Conservation (phyloP, 2,113 vertebrate genomes). For the Podarcis raffonei region DNA sequence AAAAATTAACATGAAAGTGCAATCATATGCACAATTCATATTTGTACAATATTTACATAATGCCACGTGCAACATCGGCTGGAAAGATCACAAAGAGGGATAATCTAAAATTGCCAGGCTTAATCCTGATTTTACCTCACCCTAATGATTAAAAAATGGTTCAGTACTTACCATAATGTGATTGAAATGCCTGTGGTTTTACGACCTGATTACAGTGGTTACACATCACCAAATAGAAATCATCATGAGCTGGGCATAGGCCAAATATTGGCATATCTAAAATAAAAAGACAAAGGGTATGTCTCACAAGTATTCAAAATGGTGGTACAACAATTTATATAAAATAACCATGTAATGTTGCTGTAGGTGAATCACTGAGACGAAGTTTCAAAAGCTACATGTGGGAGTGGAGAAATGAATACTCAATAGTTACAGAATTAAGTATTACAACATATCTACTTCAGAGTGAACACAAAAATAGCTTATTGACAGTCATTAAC, state of each 20-base stretch:
- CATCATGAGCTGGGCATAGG: conserved; percentile 97
- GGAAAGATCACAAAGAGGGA: conserved; percentile 31
- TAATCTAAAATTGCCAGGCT: conserved; percentile 65
- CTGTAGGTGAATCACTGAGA: conserved; percentile 53
- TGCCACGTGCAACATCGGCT: conserved; percentile 53
- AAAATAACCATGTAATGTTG: conserved; percentile 61
- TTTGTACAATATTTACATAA: conserved; percentile 55
- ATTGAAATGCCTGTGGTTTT: conserved; percentile 99
- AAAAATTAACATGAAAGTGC: not conserved
- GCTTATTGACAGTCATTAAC: conserved; percentile 40
- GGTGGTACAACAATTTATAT: conserved; percentile 51
- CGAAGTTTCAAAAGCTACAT: conserved; percentile 58
- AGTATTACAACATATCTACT: conserved; percentile 51
- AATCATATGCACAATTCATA: conserved; percentile 51
- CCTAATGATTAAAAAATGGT: conserved; percentile 74
- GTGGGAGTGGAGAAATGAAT: conserved; percentile 42
- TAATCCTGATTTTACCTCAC: conserved; percentile 74
- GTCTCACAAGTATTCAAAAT: conserved; percentile 67
- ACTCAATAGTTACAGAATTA: conserved; percentile 47
- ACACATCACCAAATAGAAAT: conserved; percentile 99
- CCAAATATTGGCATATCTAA: conserved; percentile 99
- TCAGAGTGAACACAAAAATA: conserved; percentile 51
- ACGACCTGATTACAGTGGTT: conserved; percentile 97
- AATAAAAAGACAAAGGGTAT: conserved; percentile 73
- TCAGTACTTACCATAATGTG: conserved; percentile 95